Base-by-base conservation (phyloP, 2,888 invertebrate genomes). In the Microdon myrmicae region DNA sequence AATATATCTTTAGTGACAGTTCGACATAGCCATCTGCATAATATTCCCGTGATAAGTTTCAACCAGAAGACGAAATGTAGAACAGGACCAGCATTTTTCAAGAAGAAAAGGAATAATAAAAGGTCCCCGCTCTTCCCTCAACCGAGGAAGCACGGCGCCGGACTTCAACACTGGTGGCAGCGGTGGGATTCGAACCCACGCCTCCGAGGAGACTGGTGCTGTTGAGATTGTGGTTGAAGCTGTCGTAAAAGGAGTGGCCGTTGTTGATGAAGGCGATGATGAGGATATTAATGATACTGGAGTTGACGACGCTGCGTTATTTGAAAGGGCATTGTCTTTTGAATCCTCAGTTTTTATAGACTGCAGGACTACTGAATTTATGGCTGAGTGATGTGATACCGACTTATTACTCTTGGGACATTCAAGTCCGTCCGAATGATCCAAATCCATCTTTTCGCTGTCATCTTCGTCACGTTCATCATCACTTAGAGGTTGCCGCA, bases 401-500 rank as follows among this genome's bases (percentile, higher is more conserved):
- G n/a, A n/a, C 44, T 54, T 66, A 26, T 37, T 38, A 14, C 35
- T 25, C 26, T 60, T 59, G 5, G 32, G 25, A 14, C 49, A 55
- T 12, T 68, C 51, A 10, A 45, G 17, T 22, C 20, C 10, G 22
- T 64, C 64, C 3, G 70, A 67, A 23, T 71, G 71, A 70, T 77
- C 75, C 31, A 78, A 72, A 56, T 80, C 80, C 76, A 77, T 78
- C 72, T 76, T 77, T 41, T 81, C 81, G 70, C 79, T 81, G 66
- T 83, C 82, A 75, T 82, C 82, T 82, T 90, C 90, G 71, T 90
- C 90, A 23, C 90, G 83, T 81, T 97, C 96, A 75, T 96, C 96
- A 74, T 98, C 97, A 69, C 94, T 94, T 7, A 96, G 83, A 69
- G 94, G 95, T 74, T 93, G 94, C 20, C 94, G 82, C 1, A 91